A percentile compares a stretch with the other conserved stretches of the same genome.
phyloP scores from a whole-genome alignment of 2,888 invertebrate genomes.

The Drosophila ezoana region DNA sequence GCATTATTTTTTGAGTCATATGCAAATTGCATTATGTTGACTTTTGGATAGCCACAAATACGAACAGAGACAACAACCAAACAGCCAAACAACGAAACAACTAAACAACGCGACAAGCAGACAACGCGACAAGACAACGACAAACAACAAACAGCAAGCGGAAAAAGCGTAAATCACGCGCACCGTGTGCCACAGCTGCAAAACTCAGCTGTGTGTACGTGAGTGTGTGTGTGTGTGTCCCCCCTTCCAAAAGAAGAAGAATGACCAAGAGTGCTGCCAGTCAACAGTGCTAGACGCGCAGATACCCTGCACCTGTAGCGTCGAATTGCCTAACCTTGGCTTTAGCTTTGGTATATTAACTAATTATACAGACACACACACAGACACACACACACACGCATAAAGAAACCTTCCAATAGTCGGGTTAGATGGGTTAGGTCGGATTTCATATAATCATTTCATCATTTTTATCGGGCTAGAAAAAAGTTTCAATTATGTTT shows the following conservation, averaged over 20 bases:
- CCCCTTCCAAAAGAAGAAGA: constrained; percentile 18
- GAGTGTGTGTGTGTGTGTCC: constrained; percentile 15
- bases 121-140: constrained; percentile 23
- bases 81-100: constrained; percentile 23
- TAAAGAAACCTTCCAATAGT: too few species aligned
- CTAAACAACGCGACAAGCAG: constrained; percentile 30
- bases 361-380: too few species aligned
- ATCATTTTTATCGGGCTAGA: too few species aligned
- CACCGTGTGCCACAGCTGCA: constrained; percentile 67
- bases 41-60: constrained; percentile 47
- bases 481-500: too few species aligned
- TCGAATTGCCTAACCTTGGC: too few species aligned
- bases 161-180: constrained; percentile 77
- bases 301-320: background rate
- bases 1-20: constrained; percentile 57
- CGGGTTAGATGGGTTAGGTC: too few species aligned
- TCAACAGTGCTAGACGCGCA: background rate
- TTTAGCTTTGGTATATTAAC: too few species aligned
- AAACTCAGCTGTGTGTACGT: constrained; percentile 21
- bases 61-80: constrained; percentile 39
- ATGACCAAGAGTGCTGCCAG: background rate
- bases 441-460: too few species aligned
- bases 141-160: constrained; percentile 65
- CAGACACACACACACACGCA: too few species aligned
- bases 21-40: constrained; percentile 69